Conservation (phyloP, 2,888 invertebrate species). For the Dryocosmus kuriphilus region DNA sequence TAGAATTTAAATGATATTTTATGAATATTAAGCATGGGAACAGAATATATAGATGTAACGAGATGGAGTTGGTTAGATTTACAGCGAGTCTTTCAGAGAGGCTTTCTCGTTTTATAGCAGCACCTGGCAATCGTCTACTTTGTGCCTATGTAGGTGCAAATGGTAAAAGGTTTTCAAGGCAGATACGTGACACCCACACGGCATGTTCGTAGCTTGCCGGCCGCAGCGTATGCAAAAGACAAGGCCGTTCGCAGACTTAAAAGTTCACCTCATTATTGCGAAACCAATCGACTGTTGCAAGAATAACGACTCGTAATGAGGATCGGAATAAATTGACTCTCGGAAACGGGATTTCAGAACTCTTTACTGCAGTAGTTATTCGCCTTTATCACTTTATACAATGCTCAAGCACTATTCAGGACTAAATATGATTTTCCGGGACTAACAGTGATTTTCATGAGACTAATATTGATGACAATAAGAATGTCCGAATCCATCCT, state of each 20-base stretch:
- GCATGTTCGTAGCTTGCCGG: conserved; percentile 43
- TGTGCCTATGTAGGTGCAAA: conserved; percentile 69
- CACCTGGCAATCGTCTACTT: conserved; percentile 63
- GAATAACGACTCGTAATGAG: conserved; percentile 65
- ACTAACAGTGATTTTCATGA: not conserved
- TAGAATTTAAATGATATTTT: not conserved
- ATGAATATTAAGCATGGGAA: conserved; percentile 4
- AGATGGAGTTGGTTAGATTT: not conserved
- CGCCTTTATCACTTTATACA: not conserved
- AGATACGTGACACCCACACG: conserved; percentile 72
- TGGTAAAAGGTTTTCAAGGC: conserved; percentile 74
- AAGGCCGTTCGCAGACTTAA: conserved; percentile 70
- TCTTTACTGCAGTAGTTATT: conserved; percentile 4
- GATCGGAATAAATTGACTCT: conserved; percentile 53
- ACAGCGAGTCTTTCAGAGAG: conserved; percentile 43
- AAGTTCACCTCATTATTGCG: conserved; percentile 70
- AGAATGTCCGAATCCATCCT: too few species aligned
- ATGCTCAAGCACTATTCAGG: not conserved
- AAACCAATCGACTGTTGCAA: conserved; percentile 68
- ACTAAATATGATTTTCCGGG: too few species aligned
- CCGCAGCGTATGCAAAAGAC: conserved; percentile 67
- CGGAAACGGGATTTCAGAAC: conserved; percentile 3
- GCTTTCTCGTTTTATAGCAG: conserved; percentile 56
- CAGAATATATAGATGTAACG: not conserved
- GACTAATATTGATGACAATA: not conserved